phyloP scores from a whole-genome alignment of 2,888 invertebrate genomes.

The Torymus aiolomorphi region DNA sequence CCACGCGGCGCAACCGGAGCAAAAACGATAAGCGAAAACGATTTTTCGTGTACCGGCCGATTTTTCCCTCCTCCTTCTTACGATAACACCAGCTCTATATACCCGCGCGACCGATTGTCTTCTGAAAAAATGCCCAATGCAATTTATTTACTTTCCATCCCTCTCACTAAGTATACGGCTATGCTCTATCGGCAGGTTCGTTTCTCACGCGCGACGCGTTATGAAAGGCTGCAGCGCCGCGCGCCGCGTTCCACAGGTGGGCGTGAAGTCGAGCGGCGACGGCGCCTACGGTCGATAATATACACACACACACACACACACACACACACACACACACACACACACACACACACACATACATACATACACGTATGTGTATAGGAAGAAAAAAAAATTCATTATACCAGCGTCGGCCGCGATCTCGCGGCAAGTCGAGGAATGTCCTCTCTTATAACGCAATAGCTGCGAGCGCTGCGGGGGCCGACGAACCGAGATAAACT shows the following conservation, averaged over 20 bases:
- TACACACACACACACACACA: not conserved
- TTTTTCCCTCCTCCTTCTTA: no score
- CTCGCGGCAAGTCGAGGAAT: no score
- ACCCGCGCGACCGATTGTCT: not conserved
- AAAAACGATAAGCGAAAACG: no score
- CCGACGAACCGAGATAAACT: no score
- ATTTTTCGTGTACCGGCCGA: no score
- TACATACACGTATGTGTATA: not conserved
- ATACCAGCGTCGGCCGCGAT: not conserved
- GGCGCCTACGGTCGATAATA: not conserved
- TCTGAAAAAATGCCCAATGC: not conserved
- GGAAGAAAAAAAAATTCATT: not conserved
- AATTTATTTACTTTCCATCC: not conserved
- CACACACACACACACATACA: not conserved
- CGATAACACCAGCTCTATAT: no score
- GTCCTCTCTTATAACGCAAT: no score
- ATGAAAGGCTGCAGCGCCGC: conserved; percentile 16
- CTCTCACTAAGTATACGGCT: not conserved
- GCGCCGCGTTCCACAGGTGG: conserved; percentile 33
- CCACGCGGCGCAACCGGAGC: no score
- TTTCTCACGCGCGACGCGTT: conserved; percentile 35
- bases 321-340: not conserved
- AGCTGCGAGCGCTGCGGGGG: no score
- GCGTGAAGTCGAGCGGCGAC: conserved; percentile 29
- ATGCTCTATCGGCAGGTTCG: not conserved